Base-by-base conservation (phyloP, 2,888 invertebrate species). In the Pyrochroa serraticornis region DNA sequence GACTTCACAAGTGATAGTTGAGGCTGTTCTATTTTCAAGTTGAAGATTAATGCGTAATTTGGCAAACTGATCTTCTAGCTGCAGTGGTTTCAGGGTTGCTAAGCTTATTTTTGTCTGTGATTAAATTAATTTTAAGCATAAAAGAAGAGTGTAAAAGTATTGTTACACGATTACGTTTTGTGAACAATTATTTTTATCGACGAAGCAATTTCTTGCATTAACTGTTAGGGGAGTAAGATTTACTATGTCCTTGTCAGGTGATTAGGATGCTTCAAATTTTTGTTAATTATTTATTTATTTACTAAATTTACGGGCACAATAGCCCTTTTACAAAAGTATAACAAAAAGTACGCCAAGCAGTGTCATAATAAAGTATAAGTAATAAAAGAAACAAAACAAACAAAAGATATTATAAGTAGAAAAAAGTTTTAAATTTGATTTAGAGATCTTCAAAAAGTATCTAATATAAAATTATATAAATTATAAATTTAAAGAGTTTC, bases 71-170 rank as follows among this genome's bases (percentile, higher is more conserved):
- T n/a, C n/a, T n/a, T 42, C 48, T 38, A 14, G 42, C 53, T 43
- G 34, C 44, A n/a, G n/a, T n/a, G 57, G 34, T 43, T 57, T 51
- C 44, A 48, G 45, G 44, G 51, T 51, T 43, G 75, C 71, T 71
- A 74, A 74, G 74, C 75, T 75, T 76, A 74, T 75, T 76, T 76
- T 73, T 71, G 71, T 75, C 76, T 76, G 76, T 76, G 76, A 76
- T 76, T 75, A 69, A 72, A 73, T 75, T 75, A 75, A 71, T 74
- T 75, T 75, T 75, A 73, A 70, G 71, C 68, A 45, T 34, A 47
- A 56, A 50, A 43, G 43, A 22, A 22, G 5, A 43, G 33, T 58
- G 47, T 58, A 52, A 54, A 53, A 43, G 60, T 62, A 67, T 66
- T 65, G 66, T 66, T 67, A 65, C 54, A 64, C 47, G 47, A 53